phyloP scores from a whole-genome alignment of 2,113 vertebrate genomes.

The Forbesichthys papilliferus region DNA sequence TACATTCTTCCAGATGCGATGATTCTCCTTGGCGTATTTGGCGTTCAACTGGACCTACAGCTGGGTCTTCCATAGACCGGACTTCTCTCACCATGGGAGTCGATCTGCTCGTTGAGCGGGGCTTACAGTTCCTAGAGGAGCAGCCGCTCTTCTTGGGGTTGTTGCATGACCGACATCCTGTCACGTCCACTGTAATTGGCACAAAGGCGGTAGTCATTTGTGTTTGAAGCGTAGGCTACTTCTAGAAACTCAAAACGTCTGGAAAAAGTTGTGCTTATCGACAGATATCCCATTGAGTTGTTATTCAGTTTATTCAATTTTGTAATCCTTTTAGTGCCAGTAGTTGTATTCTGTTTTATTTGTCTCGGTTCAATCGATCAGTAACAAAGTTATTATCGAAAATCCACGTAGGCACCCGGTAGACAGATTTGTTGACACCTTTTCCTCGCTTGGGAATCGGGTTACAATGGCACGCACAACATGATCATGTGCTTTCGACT shows the following conservation, averaged over 20 bases:
- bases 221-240: not conserved
- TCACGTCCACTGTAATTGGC: slow-evolving; percentile 77
- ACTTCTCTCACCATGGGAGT: slow-evolving; percentile 56
- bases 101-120: too few species aligned
- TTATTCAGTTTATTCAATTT: too few species aligned
- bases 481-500: too few species aligned
- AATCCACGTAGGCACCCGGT: not conserved
- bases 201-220: slow-evolving; percentile 63
- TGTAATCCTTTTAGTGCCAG: not conserved
- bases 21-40: slow-evolving; percentile 32
- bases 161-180: slow-evolving; percentile 69
- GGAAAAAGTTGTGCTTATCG: too few species aligned
- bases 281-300: too few species aligned
- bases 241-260: too few species aligned
- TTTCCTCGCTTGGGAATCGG: slow-evolving; percentile 7
- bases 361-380: not conserved
- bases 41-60: slow-evolving; percentile 68
- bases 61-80: slow-evolving; percentile 57
- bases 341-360: not conserved
- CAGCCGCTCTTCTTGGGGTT: slow-evolving; percentile 49
- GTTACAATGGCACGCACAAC: slow-evolving; percentile 10
- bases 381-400: not conserved
- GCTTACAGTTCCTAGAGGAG: slow-evolving; percentile 57
- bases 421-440: slow-evolving; percentile 21
- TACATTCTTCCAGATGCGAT: slow-evolving; percentile 67